Evolutionary conservation across 2,113 vertebrate species (phyloP).

Genomic region (Psilopsiagon aurifrons): DNA sequence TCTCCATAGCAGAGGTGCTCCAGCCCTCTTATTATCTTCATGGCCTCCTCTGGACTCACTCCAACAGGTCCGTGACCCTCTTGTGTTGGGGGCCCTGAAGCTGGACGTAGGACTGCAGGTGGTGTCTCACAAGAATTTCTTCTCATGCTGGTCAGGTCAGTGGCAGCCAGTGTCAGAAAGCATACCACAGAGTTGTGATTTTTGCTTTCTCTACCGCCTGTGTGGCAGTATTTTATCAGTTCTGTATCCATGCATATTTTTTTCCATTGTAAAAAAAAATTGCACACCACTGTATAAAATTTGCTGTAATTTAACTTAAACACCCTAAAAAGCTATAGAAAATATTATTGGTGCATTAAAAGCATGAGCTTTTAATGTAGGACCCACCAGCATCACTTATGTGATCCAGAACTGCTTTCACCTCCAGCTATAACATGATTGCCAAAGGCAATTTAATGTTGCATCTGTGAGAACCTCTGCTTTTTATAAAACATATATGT

Average conservation of each 20-base stretch:
- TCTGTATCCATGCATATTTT: rapidly evolving
- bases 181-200: neutral
- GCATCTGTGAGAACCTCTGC: neutral
- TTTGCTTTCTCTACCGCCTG: neutral
- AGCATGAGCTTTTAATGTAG: neutral
- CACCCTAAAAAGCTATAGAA: neutral
- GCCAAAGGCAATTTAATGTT: neutral
- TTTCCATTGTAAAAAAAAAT: neutral
- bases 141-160: neutral
- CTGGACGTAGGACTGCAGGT: neutral
- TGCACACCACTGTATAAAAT: neutral
- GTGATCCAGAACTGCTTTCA: neutral
- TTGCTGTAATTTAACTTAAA: neutral
- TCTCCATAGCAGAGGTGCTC: neutral
- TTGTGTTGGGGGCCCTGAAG: neutral
- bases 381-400: neutral
- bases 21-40: neutral
- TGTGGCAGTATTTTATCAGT: neutral
- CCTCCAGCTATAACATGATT: neutral
- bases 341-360: neutral
- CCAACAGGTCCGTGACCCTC: neutral
- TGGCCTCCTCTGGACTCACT: neutral
- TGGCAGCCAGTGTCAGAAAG: neutral
- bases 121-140: neutral
- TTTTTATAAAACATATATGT: neutral